Evolutionary conservation across 2,888 invertebrate species (phyloP).

Genomic region (Cynaeus angustus): DNA sequence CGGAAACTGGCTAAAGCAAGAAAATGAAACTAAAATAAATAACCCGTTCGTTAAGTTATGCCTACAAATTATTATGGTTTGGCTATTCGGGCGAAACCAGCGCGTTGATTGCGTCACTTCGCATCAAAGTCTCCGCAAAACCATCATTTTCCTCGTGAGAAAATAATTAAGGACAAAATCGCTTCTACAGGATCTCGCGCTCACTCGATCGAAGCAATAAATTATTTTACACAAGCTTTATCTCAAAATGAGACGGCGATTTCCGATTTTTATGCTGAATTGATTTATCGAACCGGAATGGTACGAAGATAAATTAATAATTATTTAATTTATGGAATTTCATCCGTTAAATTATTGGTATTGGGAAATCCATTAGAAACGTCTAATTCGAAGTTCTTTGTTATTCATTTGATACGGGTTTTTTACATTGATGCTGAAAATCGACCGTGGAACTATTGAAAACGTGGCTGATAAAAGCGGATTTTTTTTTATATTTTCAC

Average conservation of each 20-base stretch:
- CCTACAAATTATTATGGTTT: conserved; percentile 17
- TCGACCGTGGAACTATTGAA: conserved; percentile 30
- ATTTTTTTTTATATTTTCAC: neutral
- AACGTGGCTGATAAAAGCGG: conserved; percentile 18
- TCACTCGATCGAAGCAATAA: conserved; percentile 3
- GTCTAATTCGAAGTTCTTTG: conserved; percentile 22
- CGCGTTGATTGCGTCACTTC: conserved; percentile 15
- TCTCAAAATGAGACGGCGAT: neutral
- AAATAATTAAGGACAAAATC: neutral
- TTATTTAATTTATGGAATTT: conserved; percentile 25
- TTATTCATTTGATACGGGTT: conserved; percentile 32
- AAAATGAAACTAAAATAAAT: conserved; percentile 38
- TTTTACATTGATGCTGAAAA: conserved; percentile 36
- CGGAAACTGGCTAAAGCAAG: conserved; percentile 41
- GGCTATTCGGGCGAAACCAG: conserved; percentile 13
- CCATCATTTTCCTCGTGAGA: neutral
- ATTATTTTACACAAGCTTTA: conserved; percentile 4
- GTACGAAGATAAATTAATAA: conserved; percentile 17
- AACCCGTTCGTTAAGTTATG: conserved; percentile 22
- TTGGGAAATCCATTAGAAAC: conserved; percentile 15
- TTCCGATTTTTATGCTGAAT: conserved; percentile 13
- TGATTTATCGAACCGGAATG: conserved; percentile 10
- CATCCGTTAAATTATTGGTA: conserved; percentile 33
- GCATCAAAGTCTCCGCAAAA: conserved; percentile 20
- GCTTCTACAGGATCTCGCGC: neutral